A percentile compares a stretch with the other conserved stretches of the same genome.
phyloP scores from a whole-genome alignment of 92 coral and sea anemone genomes.

The Parazoanthus darwini region DNA sequence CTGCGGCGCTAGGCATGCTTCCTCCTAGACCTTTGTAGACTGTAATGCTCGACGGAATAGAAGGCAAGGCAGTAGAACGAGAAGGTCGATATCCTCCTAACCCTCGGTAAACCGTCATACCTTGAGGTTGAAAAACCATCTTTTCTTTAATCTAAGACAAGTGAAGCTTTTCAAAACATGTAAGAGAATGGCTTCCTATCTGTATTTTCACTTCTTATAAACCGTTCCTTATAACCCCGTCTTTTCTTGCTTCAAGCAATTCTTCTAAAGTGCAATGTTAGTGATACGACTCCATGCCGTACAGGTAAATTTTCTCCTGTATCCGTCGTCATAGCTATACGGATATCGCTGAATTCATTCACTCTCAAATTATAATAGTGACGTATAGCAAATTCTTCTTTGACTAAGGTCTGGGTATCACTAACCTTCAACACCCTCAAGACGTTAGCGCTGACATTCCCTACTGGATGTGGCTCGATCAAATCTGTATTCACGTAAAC shows the following conservation, averaged over 20 bases:
- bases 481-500: conserved; percentile 3
- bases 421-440: background rate
- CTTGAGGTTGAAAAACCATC: background rate
- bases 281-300: background rate
- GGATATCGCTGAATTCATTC: background rate
- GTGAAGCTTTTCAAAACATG: background rate
- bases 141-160: background rate
- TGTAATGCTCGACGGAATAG: background rate
- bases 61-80: no score
- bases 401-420: background rate
- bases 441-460: background rate
- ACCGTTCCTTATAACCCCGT: background rate
- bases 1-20: background rate
- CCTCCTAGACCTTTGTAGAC: background rate
- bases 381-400: conserved; percentile 14
- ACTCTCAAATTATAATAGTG: conserved; percentile 3
- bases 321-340: background rate
- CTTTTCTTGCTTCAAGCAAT: background rate
- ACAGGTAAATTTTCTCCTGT: background rate
- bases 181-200: background rate
- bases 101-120: background rate
- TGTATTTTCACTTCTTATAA: background rate
- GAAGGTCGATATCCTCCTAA: background rate
- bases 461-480: conserved; percentile 6
- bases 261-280: conserved; percentile 7